Evolutionary conservation across 2,113 vertebrate genomes (phyloP), one percentile per base, ranked within the genome.

Genomic region (Notarius quadriscutis): DNA sequence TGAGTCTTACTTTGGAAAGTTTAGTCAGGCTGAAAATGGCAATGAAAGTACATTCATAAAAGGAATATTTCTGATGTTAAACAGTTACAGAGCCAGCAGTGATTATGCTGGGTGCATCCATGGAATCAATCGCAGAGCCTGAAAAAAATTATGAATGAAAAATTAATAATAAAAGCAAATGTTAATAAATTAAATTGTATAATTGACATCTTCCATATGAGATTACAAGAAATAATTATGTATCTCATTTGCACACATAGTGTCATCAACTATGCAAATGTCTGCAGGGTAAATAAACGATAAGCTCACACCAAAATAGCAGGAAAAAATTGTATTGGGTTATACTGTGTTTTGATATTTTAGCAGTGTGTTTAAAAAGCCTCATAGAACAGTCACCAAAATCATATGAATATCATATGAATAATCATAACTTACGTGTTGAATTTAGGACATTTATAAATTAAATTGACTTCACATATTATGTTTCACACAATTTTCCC

Each of bases 201-300:
- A 63, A 85, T 77, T 85, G 15, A 51, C 10, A 17, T 60, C 15
- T 51, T 86, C 22, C 58, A 78, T 71, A 86, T 65, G 65, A 78
- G 58, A 86, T 86, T 50, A 67, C 41, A 78, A 65, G 84, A 79
- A 63, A 86, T 30, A 79, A 86, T 79, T 53, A 48, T 86, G 84
- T 65, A 50, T 62, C 74, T 65, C 74, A 86, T 86, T 85, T 85
- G 72, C 41, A 79, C 78, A 65, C 74, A 86, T 48, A 34, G n/a
- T 20, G 58, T 86, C 62, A 22, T 75, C 22, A 85, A 79, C 84
- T 79, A 65, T 86, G 84, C 74, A 86, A 86, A 65, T 86, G 48
- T 78, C 25, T 65, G 84, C 48, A 22, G 74, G 62, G 17, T 22
- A 15, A 65, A 53, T 86, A 65, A 77, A 79, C 30, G 27, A 65